Evolutionary conservation across 1,140 invertebrate genomes (phyloP), one percentile per base, ranked within the genome.

Genomic region (Diorhabda elongata): DNA sequence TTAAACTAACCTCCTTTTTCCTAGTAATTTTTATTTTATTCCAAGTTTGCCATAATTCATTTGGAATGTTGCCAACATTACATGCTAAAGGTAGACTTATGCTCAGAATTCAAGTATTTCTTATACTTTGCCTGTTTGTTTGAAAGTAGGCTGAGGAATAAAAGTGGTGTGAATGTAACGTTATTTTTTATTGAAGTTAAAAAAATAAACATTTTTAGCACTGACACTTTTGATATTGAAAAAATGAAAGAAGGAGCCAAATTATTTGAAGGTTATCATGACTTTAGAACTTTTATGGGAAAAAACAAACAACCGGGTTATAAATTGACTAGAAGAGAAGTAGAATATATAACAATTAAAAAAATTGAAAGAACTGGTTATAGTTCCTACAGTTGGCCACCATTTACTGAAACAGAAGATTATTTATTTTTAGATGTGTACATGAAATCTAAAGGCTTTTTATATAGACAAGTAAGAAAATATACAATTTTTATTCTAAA

Each of bases 401-500:
- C 69, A 69, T 62, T 72, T 74, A 67, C 71, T 69, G 59, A 61
- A 62, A 59, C 56, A n/a, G 69, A 87, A 73, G 79, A 88, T 73
- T 91, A 87, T 67, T 64, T 62, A 65, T 73, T 72, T 76, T 91
- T 86, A 83, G 84, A 91, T 74, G 81, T 93, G 56, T 82, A 83
- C 67, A 83, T 88, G 8, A 85, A 83, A 69, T 84, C 85, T 42
- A 83, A 76, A 76, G 84, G 86, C n/a, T 93, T 92, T 83, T 81
- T 92, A 11, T 89, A 92, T 76, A 91, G 89, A 75, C 90, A 92
- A 83, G 89, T 90, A 80, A 75, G 71, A 72, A n/a, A 45, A 4
- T 7, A 26, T 5, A 60, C 5, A 61, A 43, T 61, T 56, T 56
- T 26, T 26, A 26, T 26, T 26, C 26, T 26, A 26, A 26, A 26